These are phyloP conservation scores for Gymnothorax reevesii DNA, from an alignment of 2,797 vertebrate species.

Conservation along the genomic window DNA sequence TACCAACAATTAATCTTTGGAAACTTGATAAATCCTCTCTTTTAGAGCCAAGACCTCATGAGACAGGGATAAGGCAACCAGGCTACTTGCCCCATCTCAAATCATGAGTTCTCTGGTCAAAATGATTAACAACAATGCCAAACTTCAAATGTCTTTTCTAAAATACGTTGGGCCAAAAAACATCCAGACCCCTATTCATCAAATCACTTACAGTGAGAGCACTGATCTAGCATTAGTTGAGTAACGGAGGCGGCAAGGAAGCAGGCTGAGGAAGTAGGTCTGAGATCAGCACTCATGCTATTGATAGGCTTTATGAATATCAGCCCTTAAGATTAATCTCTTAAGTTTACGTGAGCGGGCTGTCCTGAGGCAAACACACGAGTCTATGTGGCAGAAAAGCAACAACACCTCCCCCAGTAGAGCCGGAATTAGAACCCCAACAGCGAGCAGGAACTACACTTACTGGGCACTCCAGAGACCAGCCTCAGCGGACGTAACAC, in stretches of 20 bases:
- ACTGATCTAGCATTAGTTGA: too few relatives aligned
- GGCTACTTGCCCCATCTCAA: not conserved
- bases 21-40: not conserved
- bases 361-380: not conserved
- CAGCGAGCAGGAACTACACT: constrained; percentile 60
- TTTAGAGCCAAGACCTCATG: not conserved
- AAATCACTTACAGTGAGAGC: too few relatives aligned
- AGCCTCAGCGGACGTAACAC: constrained; percentile 92
- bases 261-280: too few relatives aligned
- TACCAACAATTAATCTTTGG: not conserved
- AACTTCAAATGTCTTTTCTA: not conserved
- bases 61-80: not conserved
- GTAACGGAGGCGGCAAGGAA: too few relatives aligned
- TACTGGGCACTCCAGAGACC: constrained; percentile 98
- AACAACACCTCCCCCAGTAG: not conserved
- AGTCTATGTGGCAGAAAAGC: not conserved
- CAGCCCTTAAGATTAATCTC: too few relatives aligned
- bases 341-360: too few relatives aligned
- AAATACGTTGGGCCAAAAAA: not conserved
- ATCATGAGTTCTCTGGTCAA: not conserved
- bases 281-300: too few relatives aligned
- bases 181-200: not conserved
- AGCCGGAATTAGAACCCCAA: not conserved
- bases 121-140: not conserved
- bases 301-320: too few relatives aligned